A percentile compares a stretch with the other conserved stretches of the same genome.
phyloP scores from a whole-genome alignment of 2,888 invertebrate genomes.

The Diaperis boleti region DNA sequence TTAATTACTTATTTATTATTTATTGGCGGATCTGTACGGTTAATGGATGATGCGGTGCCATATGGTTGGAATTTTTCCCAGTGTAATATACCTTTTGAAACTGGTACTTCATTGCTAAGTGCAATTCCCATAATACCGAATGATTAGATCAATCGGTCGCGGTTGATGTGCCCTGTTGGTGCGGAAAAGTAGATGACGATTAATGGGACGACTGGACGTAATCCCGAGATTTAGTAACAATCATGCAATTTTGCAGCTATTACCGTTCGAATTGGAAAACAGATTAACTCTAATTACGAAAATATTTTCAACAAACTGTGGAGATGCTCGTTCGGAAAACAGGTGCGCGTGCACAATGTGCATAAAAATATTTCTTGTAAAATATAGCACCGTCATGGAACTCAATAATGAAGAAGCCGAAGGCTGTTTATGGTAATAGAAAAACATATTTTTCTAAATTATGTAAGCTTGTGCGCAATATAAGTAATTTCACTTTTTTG shows the following conservation, averaged over 20 bases:
- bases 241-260: conserved; percentile 1
- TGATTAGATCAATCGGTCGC: conserved; percentile 31
- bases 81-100: conserved; percentile 16
- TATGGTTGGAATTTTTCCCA: conserved; percentile 26
- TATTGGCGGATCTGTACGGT: conserved; percentile 34
- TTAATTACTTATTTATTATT: conserved; percentile 40
- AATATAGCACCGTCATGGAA: no score
- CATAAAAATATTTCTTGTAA: no score
- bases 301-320: not conserved
- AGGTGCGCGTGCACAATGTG: not conserved
- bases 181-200: conserved; percentile 26
- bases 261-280: conserved; percentile 2
- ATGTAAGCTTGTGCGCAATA: no score
- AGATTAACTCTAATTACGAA: conserved; percentile 4
- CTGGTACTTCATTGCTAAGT: conserved; percentile 11
- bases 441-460: no score
- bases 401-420: no score
- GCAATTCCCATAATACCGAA: conserved; percentile 14
- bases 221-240: conserved; percentile 6
- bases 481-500: no score
- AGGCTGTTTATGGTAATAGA: no score
- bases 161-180: conserved; percentile 21
- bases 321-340: not conserved
- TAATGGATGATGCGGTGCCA: conserved; percentile 34
- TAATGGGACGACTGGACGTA: conserved; percentile 25